A percentile compares a stretch with the other conserved stretches of the same genome.
Evolutionary conservation across 2,888 invertebrate genomes (phyloP).

Genomic region (Cantharis nigra): DNA sequence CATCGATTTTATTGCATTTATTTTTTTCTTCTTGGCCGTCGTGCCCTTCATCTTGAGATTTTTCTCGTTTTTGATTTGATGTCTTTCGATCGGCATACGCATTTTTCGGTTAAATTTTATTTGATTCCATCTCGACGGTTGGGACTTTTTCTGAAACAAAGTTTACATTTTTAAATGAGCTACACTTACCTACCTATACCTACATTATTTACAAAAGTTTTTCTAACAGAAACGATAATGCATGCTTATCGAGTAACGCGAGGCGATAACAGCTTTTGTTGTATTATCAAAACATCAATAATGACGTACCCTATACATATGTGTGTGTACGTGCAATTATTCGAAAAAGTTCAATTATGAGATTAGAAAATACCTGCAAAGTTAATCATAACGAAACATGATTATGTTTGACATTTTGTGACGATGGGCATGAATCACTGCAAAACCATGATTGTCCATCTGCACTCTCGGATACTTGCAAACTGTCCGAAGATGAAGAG

Average conservation of each 20-base stretch:
- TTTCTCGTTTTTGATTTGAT: slow-evolving; percentile 28
- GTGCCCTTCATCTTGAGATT: slow-evolving; percentile 35
- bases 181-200: too few relatives aligned
- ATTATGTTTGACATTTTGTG: background rate
- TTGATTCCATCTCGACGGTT: background rate
- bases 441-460: background rate
- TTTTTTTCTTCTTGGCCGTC: slow-evolving; percentile 43
- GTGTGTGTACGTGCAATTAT: background rate
- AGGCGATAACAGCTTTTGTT: background rate
- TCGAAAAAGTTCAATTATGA: background rate
- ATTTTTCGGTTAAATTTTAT: slow-evolving; percentile 5
- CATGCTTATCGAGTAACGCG: background rate
- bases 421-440: background rate
- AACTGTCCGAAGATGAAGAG: too few relatives aligned
- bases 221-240: background rate
- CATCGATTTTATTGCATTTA: slow-evolving; percentile 37
- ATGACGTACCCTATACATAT: background rate
- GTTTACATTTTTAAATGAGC: background rate
- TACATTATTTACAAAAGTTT: background rate
- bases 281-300: background rate
- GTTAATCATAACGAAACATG: background rate
- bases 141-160: background rate
- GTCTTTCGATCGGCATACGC: slow-evolving; percentile 26
- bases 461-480: too few relatives aligned
- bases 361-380: background rate